Evolutionary conservation across 2,797 vertebrate genomes (phyloP).

Genomic region (Vultur gryphus): DNA sequence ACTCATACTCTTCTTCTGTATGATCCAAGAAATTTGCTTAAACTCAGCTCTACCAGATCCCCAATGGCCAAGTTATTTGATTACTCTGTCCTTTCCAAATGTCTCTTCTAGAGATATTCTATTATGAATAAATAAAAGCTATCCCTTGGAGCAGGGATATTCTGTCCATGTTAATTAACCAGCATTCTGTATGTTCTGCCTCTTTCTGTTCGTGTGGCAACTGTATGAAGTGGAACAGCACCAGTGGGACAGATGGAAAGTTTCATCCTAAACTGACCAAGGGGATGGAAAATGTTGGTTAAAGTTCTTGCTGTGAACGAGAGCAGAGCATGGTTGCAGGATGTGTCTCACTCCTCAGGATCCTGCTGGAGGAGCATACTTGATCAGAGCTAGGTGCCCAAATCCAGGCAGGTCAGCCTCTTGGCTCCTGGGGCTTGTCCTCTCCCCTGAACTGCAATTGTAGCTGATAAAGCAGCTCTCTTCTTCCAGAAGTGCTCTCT

Average conservation of each 20-base stretch:
- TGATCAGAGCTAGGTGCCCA: neutral
- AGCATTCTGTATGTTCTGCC: neutral
- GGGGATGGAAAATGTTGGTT: neutral
- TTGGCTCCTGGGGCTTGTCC: neutral
- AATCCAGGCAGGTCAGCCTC: fast-evolving
- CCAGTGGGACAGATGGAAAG: neutral
- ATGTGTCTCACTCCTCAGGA: neutral
- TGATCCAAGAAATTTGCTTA: neutral
- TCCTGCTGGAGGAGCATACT: neutral
- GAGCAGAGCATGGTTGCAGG: neutral
- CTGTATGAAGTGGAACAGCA: neutral
- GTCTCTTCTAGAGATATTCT: neutral
- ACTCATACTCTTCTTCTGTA: neutral
- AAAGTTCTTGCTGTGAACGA: neutral
- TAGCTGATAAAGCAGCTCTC: neutral
- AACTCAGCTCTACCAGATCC: neutral
- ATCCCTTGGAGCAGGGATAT: neutral
- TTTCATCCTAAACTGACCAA: neutral
- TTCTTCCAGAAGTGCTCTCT: neutral
- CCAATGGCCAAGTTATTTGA: neutral
- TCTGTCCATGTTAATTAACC: neutral
- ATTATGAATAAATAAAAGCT: neutral
- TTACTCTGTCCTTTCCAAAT: neutral
- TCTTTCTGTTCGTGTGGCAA: neutral
- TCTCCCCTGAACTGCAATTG: neutral